Conservation (phyloP, 2,797 vertebrate genomes). For the Acanthis flammea region DNA sequence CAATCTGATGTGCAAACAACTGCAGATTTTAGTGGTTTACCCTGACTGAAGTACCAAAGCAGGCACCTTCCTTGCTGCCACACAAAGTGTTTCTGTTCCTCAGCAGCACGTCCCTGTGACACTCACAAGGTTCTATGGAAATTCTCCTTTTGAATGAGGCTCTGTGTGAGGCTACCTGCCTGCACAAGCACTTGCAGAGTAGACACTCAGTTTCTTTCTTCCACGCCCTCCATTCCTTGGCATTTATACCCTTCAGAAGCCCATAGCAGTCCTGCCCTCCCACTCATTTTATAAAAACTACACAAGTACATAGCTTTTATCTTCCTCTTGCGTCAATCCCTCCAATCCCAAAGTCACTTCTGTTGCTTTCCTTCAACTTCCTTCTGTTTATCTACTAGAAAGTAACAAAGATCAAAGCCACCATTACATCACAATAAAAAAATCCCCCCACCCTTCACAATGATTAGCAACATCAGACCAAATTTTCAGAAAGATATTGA, state of each 20-base stretch:
- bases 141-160: neutral
- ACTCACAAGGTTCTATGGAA: neutral
- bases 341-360: neutral
- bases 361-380: neutral
- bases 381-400: slow-evolving; percentile 6
- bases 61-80: neutral
- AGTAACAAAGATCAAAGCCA: slow-evolving; percentile 6
- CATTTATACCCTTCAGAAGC: neutral
- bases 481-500: slow-evolving; percentile 4
- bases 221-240: slow-evolving; percentile 21
- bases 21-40: neutral
- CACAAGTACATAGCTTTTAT: neutral
- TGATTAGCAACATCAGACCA: neutral
- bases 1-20: neutral
- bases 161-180: neutral
- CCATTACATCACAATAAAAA: neutral
- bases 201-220: neutral
- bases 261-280: neutral
- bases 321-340: neutral
- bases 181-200: neutral
- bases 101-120: neutral
- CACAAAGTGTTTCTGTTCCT: neutral
- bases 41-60: neutral
- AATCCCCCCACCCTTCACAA: neutral
- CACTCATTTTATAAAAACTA: neutral